These are phyloP conservation scores for Drosophila fuyamai DNA, from an alignment of 1,140 invertebrate genomes.

Conservation along the genomic window DNA sequence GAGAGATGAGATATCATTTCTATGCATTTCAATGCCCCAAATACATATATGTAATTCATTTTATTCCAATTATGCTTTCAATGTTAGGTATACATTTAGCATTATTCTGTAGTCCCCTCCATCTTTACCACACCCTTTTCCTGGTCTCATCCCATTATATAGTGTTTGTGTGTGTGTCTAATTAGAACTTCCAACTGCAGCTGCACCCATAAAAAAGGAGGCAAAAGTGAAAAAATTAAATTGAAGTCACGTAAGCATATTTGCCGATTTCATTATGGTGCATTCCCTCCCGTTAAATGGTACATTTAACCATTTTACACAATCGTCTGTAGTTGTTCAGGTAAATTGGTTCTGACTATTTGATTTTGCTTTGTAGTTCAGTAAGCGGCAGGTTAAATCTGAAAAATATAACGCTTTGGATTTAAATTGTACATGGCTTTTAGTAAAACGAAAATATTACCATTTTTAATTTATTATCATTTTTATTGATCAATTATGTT, in stretches of 20 bases:
- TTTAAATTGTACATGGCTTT: background rate
- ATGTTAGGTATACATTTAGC: constrained; percentile 21
- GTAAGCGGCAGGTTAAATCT: constrained; percentile 11
- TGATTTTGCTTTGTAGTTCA: constrained; percentile 51
- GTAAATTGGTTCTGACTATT: constrained; percentile 36
- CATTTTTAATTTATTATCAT: background rate
- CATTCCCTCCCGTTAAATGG: constrained; percentile 53
- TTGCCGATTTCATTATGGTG: constrained; percentile 74
- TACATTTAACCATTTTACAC: constrained; percentile 45
- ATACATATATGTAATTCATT: background rate
- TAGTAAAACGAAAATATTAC: background rate
- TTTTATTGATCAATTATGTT: background rate
- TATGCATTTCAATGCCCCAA: constrained; percentile 7
- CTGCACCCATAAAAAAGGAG: constrained; percentile 61
- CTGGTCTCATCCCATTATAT: constrained; percentile 17
- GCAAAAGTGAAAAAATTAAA: constrained; percentile 51
- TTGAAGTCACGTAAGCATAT: constrained; percentile 79
- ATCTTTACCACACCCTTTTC: constrained; percentile 32
- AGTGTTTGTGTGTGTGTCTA: constrained; percentile 48
- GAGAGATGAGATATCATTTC: background rate
- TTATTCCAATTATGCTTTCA: constrained; percentile 13
- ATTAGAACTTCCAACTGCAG: constrained; percentile 69
- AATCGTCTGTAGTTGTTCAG: constrained; percentile 34
- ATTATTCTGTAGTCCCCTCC: constrained; percentile 27
- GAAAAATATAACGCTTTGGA: background rate